phyloP scores from a whole-genome alignment of 2,888 invertebrate genomes.

The Diaprepes abbreviatus region DNA sequence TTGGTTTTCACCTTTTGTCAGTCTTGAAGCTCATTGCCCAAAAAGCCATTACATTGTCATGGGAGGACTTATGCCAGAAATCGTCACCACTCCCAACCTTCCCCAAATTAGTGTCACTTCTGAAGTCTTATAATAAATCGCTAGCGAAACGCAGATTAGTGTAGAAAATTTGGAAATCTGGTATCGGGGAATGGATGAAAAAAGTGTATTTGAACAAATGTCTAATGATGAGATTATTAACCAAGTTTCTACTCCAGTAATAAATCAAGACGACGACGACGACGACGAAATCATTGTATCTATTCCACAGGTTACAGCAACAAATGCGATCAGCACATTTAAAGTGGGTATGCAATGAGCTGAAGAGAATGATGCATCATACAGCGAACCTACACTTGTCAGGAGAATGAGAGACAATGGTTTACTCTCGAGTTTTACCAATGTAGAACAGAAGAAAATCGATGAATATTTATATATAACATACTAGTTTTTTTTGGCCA shows the following conservation, averaged over 20 bases:
- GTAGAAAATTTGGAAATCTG: slow-evolving; percentile 53
- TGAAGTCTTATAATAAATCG: slow-evolving; percentile 58
- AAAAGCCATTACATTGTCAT: slow-evolving; percentile 57
- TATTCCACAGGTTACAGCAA: slow-evolving; percentile 49
- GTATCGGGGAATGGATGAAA: slow-evolving; percentile 57
- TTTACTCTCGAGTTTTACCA: no score
- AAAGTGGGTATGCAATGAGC: slow-evolving; percentile 56
- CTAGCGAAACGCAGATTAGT: slow-evolving; percentile 47
- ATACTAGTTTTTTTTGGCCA: no score
- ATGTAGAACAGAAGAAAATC: no score
- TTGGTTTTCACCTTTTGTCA: slow-evolving; percentile 49
- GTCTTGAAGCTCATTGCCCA: slow-evolving; percentile 55
- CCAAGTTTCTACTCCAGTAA: slow-evolving; percentile 57
- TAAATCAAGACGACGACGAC: slow-evolving; percentile 57
- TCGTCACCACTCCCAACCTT: slow-evolving; percentile 47
- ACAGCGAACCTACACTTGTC: slow-evolving; percentile 46
- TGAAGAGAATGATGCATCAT: slow-evolving; percentile 27
- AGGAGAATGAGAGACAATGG: slow-evolving; percentile 43
- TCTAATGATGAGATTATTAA: slow-evolving; percentile 54
- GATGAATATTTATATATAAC: no score
- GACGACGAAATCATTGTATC: slow-evolving; percentile 53
- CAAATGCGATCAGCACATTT: slow-evolving; percentile 54
- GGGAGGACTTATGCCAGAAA: slow-evolving; percentile 56
- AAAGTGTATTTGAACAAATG: neutral
- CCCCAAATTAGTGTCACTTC: slow-evolving; percentile 48